These are phyloP conservation scores for Gryllus bimaculatus DNA, from an alignment of 1,140 invertebrate species.

Conservation along the genomic window DNA sequence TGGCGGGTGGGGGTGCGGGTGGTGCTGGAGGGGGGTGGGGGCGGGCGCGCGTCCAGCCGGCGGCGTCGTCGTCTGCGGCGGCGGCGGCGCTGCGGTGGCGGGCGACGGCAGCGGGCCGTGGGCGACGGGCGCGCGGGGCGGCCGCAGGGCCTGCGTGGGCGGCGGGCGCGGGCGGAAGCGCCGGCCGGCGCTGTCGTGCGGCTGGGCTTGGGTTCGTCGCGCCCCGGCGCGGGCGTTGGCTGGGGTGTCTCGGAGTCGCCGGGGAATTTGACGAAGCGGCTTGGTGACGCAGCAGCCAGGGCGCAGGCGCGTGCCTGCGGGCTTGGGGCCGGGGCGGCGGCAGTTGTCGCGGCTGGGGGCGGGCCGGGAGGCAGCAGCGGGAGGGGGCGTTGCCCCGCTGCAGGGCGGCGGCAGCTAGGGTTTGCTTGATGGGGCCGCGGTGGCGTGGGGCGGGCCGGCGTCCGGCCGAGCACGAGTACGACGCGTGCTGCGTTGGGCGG, in stretches of 20 bases:
- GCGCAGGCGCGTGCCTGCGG: neutral
- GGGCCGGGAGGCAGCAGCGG: too few relatives aligned
- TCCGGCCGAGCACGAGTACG: neutral
- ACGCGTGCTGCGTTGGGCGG: slow-evolving; percentile 7
- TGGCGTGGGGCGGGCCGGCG: too few relatives aligned
- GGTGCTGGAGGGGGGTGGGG: neutral
- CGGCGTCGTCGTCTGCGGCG: neutral
- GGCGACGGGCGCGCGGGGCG: neutral
- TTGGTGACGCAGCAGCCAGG: neutral
- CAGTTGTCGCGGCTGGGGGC: neutral
- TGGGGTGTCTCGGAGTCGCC: neutral
- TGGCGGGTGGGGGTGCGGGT: neutral
- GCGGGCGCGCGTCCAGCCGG: neutral
- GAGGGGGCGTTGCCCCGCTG: neutral
- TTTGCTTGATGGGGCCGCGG: neutral
- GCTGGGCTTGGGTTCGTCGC: neutral
- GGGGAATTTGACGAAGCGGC: neutral
- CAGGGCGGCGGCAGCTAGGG: neutral
- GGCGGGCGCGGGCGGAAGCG: neutral
- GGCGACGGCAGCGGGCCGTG: neutral
- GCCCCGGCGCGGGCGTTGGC: too few relatives aligned
- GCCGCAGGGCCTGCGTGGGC: too few relatives aligned
- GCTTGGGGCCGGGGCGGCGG: neutral
- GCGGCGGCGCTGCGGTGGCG: neutral
- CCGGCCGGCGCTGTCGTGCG: neutral